These are phyloP conservation scores for Molossus alvarezi DNA, from an alignment of 2,797 vertebrate genomes.

Conservation along the genomic window DNA sequence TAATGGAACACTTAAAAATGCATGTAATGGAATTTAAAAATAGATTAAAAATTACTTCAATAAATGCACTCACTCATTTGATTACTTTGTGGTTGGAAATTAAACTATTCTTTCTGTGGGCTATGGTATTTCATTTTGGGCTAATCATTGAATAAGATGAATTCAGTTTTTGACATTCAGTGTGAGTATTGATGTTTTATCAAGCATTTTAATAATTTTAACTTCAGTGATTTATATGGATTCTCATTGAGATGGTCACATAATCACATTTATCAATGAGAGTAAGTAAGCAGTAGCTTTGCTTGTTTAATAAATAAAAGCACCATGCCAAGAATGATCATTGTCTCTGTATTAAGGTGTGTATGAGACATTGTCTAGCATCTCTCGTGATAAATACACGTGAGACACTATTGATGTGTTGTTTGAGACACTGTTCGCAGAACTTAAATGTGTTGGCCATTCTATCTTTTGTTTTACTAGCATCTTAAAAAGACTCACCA, in stretches of 20 bases:
- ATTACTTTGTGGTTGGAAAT: conserved; percentile 57
- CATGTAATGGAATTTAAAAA: conserved; percentile 57
- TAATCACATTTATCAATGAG: background rate
- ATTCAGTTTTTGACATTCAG: conserved; percentile 59
- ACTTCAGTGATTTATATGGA: conserved; percentile 26
- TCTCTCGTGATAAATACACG: background rate
- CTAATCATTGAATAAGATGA: conserved; percentile 40
- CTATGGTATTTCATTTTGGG: conserved; percentile 46
- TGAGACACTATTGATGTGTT: background rate
- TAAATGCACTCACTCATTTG: conserved; percentile 63
- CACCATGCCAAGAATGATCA: background rate
- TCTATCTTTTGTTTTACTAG: background rate
- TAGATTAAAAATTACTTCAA: conserved; percentile 10
- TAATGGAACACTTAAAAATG: conserved; percentile 63
- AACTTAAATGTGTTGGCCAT: background rate
- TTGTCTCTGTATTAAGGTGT: background rate
- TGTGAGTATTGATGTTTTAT: conserved; percentile 51
- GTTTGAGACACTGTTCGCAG: background rate
- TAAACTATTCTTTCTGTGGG: conserved; percentile 28
- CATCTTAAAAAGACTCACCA: conserved; percentile 18
- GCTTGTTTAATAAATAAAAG: conserved; percentile 22
- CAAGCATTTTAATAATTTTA: conserved; percentile 69
- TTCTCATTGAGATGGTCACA: conserved; percentile 21
- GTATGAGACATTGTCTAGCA: background rate
- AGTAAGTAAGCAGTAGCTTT: background rate